phyloP scores from a whole-genome alignment of 2,113 vertebrate genomes.

The Desmodus rotundus region DNA sequence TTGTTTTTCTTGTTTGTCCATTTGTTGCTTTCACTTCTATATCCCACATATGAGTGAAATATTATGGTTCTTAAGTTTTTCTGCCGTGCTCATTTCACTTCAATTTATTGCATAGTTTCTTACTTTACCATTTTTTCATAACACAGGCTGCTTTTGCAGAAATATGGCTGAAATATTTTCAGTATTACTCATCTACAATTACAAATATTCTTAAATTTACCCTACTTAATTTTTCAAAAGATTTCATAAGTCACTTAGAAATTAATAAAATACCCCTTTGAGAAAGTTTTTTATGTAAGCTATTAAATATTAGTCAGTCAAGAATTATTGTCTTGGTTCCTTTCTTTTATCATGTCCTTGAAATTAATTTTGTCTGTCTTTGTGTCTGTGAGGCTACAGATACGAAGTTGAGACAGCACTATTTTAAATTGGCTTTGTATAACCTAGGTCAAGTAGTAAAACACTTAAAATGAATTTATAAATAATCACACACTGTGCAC shows the following conservation, averaged over 20 bases:
- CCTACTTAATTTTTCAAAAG: neutral
- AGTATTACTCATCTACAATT: neutral
- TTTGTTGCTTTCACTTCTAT: neutral
- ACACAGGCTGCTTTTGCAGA: neutral
- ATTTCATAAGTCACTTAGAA: neutral
- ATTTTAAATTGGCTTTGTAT: neutral
- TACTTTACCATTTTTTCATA: neutral
- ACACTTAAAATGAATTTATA: neutral
- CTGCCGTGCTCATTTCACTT: neutral
- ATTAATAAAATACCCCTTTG: neutral
- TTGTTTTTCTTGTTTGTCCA: neutral
- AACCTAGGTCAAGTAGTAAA: neutral
- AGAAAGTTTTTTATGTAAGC: neutral
- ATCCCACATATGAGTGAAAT: no score
- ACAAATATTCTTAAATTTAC: neutral
- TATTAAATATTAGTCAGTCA: neutral
- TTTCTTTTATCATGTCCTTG: neutral
- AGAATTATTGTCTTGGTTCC: neutral
- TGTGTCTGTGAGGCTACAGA: neutral
- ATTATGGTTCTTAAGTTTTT: neutral
- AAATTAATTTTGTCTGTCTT: neutral
- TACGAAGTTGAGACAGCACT: neutral
- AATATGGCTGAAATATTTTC: neutral
- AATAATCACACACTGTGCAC: neutral
- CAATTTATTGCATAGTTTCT: neutral